Evolutionary conservation across 1,140 invertebrate species (phyloP), one percentile per base, ranked within the genome.

Genomic region (Caligus rogercresseyi): DNA sequence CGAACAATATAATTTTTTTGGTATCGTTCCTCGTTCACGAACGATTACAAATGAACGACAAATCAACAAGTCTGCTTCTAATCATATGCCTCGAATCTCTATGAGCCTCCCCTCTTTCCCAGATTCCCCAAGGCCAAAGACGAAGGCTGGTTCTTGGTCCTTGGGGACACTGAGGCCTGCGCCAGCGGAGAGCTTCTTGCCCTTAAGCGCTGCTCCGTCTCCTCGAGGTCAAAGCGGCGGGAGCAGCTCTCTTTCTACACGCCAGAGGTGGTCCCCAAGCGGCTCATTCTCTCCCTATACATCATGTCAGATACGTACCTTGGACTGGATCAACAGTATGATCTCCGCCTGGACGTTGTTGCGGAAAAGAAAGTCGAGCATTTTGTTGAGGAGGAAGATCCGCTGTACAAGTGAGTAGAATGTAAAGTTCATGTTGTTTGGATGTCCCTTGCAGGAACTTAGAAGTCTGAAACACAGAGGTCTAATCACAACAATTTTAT

Each of bases 321-420:
- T 23, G 93, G 91, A 19, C 75, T 97, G 11, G 95, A 98, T 76
- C 93, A 98, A 70, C 89, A 98, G 70, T 96, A 90, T 69, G 74
- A 77, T 66, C 60, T 81, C 23, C 67, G 62, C 43, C 65, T 76
- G 21, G 67, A 72, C 23, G 65, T n/a, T 54, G 53, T 54, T 54
- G 53, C 4, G 53, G 21, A 16, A 19, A 54, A 54, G 53, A 54
- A 54, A 54, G 21, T 20, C 7, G 31, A 43, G 31, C n/a, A n/a
- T n/a, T 43, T 43, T 43, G n/a, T 43, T 43, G 31, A 43, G 31
- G 31, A 43, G 7, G 31, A 43, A 7, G 7, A 43, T 43, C n/a
- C n/a, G 31, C n/a, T n/a, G n/a, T n/a, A n/a, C n/a, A n/a, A n/a
- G n/a, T 43, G n/a, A n/a, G 31, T 43, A 43, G n/a, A 43, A 11